These are phyloP conservation scores for Columbina picui DNA, from an alignment of 2,113 vertebrate genomes.

Conservation along the genomic window DNA sequence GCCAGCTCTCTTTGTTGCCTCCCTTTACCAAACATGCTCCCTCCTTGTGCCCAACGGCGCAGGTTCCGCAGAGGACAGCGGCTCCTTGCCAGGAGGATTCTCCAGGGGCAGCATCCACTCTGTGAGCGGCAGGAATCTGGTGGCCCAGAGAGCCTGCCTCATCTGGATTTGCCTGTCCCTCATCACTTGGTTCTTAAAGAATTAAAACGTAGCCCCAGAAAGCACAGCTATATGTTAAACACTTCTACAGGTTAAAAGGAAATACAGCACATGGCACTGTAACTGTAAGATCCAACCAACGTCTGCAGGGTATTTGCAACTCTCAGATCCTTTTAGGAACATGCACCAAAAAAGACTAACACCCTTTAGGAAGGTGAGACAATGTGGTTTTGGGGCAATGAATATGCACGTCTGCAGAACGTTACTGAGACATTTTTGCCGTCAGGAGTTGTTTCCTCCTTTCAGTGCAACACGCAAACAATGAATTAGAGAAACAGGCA, in stretches of 20 bases:
- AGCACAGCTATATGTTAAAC: neutral
- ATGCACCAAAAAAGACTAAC: neutral
- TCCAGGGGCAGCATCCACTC: neutral
- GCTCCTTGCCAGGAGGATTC: neutral
- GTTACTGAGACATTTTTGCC: neutral
- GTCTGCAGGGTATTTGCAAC: neutral
- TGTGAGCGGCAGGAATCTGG: neutral
- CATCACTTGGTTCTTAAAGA: neutral
- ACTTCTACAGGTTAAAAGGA: neutral
- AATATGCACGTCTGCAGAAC: neutral
- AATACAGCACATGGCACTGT: neutral
- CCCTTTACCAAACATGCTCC: neutral
- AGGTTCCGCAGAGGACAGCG: neutral
- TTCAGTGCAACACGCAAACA: neutral
- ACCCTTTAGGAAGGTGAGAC: neutral
- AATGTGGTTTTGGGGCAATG: conserved; percentile 15
- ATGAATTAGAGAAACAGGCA: neutral
- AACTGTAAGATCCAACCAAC: neutral
- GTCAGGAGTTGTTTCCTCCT: neutral
- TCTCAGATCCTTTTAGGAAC: neutral
- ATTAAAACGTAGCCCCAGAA: neutral
- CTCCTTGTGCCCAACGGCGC: neutral
- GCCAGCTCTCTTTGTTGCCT: neutral
- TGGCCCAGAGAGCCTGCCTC: neutral
- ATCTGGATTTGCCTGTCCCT: neutral